Conservation (phyloP, 2,888 invertebrate species). For the Fragum sueziense region DNA sequence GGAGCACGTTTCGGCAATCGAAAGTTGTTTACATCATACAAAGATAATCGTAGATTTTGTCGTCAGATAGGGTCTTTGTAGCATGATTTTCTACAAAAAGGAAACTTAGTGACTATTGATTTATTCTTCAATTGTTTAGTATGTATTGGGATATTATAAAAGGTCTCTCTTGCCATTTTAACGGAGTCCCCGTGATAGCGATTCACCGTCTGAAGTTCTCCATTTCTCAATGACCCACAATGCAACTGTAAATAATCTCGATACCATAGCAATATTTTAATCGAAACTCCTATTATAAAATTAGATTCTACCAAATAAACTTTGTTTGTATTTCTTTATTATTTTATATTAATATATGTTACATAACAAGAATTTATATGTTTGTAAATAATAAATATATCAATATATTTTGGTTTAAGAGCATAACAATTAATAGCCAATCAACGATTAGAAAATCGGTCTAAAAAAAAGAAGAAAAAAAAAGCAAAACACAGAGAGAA, state of each 20-base stretch:
- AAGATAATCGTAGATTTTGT: not conserved
- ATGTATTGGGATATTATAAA: not conserved
- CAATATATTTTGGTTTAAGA: too few relatives aligned
- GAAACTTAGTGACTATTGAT: not conserved
- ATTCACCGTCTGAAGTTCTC: constrained; percentile 37
- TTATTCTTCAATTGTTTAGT: not conserved
- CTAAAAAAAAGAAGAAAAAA: too few relatives aligned
- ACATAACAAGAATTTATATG: too few relatives aligned
- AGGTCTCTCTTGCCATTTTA: constrained; percentile 56
- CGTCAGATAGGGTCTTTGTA: not conserved
- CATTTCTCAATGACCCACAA: constrained; percentile 59
- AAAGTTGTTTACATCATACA: constrained; percentile 20
- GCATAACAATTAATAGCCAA: too few relatives aligned
- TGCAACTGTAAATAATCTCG: constrained; percentile 33
- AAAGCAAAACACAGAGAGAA: too few relatives aligned
- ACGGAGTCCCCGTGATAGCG: constrained; percentile 36
- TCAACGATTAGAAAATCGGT: too few relatives aligned
- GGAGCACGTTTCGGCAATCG: constrained; percentile 13
- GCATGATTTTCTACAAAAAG: not conserved
- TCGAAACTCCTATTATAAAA: too few relatives aligned
- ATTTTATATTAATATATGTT: too few relatives aligned
- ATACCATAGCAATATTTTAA: too few relatives aligned
- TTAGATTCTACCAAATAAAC: too few relatives aligned
- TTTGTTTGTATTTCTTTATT: too few relatives aligned
- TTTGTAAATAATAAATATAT: too few relatives aligned